Evolutionary conservation across 2,797 vertebrate species (phyloP), one percentile per base, ranked within the genome.

Genomic region (Mus spretus): DNA sequence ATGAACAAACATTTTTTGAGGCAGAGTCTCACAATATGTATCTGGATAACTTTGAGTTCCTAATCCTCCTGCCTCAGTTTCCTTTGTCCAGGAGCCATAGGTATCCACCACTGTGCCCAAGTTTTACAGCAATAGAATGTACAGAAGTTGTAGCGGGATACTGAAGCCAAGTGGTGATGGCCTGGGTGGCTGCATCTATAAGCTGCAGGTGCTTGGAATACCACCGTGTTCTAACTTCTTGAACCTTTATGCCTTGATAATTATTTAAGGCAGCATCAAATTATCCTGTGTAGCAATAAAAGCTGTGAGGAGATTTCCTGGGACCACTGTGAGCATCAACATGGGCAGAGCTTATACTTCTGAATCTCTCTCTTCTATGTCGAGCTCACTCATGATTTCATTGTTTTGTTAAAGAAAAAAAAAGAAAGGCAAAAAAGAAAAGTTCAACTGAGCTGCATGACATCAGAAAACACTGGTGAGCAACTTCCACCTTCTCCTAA

Each of bases 401-500:
- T 24, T 63, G 12, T 57, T 83, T 67, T 85, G 19, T 90, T 93
- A 90, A 31, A 34, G 31, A 70, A 31, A 17, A 50, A 15, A 31
- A 31, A 37, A 31, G 15, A n/a, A 70, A 70, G 44, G 61, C 40
- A 75, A 17, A 20, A 61, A 93, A 74, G 6, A 12, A 67, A 92
- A 82, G 55, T 89, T 94, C 61, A 83, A 34, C 44, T 79, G 65
- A 67, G 74, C 90, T 84, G 40, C 74, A 94, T 55, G 55, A 78
- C 40, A 81, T 10, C 55, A 26, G 63, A 85, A 95, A 95, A 91
- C 47, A 87, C 34, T 26, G 37, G 40, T 44, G 55, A 74, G 61
- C 22, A 84, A 94, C 47, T 34, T 70, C 74, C 61, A 91, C 77
- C 80, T 94, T 91, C 94, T 61, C 90, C 61, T 74, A 88, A 88